Evolutionary conservation across 2,113 vertebrate species (phyloP).

Genomic region (Pterocles burchelli): DNA sequence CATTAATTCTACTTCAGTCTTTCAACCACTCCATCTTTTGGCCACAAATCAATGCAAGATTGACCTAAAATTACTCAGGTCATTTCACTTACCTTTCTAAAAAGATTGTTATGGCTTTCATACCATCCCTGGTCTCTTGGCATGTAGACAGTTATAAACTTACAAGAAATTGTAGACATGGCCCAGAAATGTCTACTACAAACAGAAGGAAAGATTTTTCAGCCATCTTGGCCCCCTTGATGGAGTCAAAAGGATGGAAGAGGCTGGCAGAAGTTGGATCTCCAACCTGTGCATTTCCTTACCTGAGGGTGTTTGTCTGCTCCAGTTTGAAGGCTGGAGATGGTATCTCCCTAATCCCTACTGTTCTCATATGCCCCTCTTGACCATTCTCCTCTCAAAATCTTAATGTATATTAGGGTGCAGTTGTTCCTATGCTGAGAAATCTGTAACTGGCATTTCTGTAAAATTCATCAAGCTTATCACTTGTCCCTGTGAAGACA

Average conservation of each 20-base stretch:
- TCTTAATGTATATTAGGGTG: not conserved
- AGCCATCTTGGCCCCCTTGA: not conserved
- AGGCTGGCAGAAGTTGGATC: accelerated
- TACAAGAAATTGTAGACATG: not conserved
- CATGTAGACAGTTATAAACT: accelerated
- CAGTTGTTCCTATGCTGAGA: not conserved
- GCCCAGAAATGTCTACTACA: not conserved
- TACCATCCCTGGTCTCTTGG: not conserved
- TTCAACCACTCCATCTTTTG: not conserved
- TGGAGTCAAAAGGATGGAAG: not conserved
- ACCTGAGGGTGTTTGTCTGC: not conserved
- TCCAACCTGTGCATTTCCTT: not conserved
- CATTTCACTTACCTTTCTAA: slow-evolving; percentile 1
- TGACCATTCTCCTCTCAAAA: not conserved
- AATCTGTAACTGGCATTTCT: not conserved
- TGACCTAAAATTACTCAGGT: slow-evolving; percentile 7
- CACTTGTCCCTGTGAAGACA: not conserved
- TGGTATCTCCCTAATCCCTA: not conserved
- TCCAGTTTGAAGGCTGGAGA: not conserved
- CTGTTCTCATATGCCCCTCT: accelerated
- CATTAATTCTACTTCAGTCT: slow-evolving; percentile 15
- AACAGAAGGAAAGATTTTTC: not conserved
- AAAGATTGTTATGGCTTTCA: not conserved
- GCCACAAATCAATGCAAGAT: not conserved
- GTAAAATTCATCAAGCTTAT: not conserved